Evolutionary conservation across 2,113 vertebrate genomes (phyloP), one percentile per base, ranked within the genome.

Genomic region (Agapornis roseicollis): DNA sequence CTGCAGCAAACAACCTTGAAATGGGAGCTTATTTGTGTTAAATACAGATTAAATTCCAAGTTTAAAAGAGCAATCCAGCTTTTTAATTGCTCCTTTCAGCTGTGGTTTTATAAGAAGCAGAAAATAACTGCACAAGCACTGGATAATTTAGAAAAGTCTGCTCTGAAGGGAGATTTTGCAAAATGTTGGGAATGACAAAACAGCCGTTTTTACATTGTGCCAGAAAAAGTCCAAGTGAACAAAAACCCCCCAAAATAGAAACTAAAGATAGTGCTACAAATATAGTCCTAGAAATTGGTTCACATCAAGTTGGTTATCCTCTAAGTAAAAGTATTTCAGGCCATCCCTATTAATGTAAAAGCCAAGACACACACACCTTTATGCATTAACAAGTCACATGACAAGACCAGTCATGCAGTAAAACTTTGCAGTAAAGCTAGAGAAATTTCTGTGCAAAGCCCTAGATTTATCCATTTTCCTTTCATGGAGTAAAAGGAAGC

Each of bases 191-290:
- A 95, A 93, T 88, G 97, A 89, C 91, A 92, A 82, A 95, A 74
- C 44, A 91, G 13, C 7, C 73, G 37, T 70, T 94, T 97, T 96
- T 89, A 65, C 68, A 85, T 74, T 90, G 72, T 90, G 77, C 64
- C 91, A 93, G 91, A 96, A 96, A 80, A 97, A 14, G 53, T 96
- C 70, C 37, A 66, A 94, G 46, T 96, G 96, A 97, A 97, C 53
- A 95, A 94, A 97, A 92, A 53, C 96, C 87, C 94, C 97, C 96
- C 91, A 95, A 96, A 97, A 97, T 91, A 88, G 96, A 97, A 95
- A 93, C 95, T 96, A 92, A 97, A 97, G 81, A 96, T 49, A 96
- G 78, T 55, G 52, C 83, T 94, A 92, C 91, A 76, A 95, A 91
- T 64, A 89, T 27, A 94, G 47, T 86, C 50, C 37, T 49, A 90